Evolutionary conservation across 1,140 invertebrate species (phyloP).

Genomic region (Yoshiicerus persimilis): DNA sequence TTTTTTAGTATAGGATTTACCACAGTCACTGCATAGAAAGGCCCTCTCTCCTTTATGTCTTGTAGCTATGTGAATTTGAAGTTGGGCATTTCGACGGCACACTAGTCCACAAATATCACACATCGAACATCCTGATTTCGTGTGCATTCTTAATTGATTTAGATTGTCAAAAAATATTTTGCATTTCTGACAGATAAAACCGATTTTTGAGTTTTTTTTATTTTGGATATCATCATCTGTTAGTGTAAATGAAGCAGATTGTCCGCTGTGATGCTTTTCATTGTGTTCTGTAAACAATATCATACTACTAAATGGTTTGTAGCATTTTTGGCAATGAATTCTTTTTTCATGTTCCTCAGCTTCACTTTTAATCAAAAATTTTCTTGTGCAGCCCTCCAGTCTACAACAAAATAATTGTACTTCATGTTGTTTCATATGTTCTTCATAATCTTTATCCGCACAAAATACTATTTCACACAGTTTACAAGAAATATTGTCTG

Average conservation of each 20-base stretch:
- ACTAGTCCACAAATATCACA: not conserved
- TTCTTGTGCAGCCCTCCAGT: not conserved
- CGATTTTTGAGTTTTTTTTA: not conserved
- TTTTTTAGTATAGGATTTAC: not conserved
- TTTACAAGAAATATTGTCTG: not conserved
- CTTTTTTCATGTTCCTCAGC: not conserved
- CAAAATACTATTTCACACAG: not conserved
- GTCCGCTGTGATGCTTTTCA: not conserved
- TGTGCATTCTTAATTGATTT: not conserved
- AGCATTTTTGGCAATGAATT: not conserved
- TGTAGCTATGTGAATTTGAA: not conserved
- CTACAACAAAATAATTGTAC: not conserved
- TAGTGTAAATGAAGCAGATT: not conserved
- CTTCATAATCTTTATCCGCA: not conserved
- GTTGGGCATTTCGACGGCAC: not conserved
- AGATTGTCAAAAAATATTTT: not conserved
- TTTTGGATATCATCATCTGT: not conserved
- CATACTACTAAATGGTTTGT: not conserved
- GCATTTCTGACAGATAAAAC: not conserved
- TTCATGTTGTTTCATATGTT: not conserved
- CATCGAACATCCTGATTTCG: not conserved
- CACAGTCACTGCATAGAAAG: not conserved
- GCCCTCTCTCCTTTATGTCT: not conserved
- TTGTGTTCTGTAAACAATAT: not conserved
- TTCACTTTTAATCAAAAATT: not conserved